phyloP scores from a whole-genome alignment of 2,797 vertebrate species.

The Leucoraja ocellata region DNA sequence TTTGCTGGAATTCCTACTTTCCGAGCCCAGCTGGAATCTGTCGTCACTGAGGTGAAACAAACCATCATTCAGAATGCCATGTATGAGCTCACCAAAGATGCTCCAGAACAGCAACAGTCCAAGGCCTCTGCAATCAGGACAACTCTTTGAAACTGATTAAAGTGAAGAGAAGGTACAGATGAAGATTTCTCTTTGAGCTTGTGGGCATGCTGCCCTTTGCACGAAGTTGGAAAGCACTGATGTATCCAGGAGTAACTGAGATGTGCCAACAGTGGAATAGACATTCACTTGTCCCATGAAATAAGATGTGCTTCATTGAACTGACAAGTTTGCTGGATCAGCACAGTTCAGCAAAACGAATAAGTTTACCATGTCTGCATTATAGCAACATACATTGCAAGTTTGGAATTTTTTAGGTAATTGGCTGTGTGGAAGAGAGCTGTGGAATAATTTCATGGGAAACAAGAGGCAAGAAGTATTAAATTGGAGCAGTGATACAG shows the following conservation, averaged over 20 bases:
- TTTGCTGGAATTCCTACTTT: not conserved
- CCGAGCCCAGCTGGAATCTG: not conserved
- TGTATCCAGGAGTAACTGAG: not conserved
- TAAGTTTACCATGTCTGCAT: not conserved
- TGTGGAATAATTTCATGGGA: not conserved
- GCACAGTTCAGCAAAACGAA: not conserved
- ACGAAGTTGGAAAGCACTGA: not conserved
- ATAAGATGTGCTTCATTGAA: not conserved
- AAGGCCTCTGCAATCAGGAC: not conserved
- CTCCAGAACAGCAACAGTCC: not conserved
- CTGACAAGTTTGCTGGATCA: not conserved
- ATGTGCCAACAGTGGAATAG: not conserved
- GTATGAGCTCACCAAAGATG: not conserved
- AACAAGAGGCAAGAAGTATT: not conserved
- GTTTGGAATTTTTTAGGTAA: not conserved
- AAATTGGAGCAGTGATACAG: not conserved
- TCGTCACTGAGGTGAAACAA: not conserved
- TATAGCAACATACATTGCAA: not conserved
- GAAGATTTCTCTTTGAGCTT: not conserved
- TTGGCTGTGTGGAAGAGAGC: not conserved
- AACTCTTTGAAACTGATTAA: not conserved
- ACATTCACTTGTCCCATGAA: not conserved
- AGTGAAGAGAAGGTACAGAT: not conserved
- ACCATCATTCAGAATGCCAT: not conserved
- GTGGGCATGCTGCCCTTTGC: not conserved